Percentiles rank a stretch among this genome's conserved stretches.
These are phyloP conservation scores for Andrena trimmerana DNA, from an alignment of 2,888 invertebrate species.

Conservation along the genomic window DNA sequence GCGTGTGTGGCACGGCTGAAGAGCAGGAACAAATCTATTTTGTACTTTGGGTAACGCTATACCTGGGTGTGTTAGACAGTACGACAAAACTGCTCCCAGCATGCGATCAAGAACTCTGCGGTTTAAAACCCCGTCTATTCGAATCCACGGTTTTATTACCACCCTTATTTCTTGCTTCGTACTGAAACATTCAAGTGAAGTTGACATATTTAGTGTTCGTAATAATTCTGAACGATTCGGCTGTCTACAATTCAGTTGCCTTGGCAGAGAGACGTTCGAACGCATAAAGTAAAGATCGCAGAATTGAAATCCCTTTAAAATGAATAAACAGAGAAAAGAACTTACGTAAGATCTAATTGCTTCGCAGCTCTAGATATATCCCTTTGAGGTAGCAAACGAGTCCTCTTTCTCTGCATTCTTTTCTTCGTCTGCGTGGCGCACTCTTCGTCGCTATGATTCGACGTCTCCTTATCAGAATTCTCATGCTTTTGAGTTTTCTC, in stretches of 20 bases:
- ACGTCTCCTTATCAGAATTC: constrained; percentile 38
- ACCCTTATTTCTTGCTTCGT: constrained; percentile 82
- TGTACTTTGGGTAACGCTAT: constrained; percentile 86
- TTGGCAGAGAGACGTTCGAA: neutral
- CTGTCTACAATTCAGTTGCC: neutral
- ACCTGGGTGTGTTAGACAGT: constrained; percentile 89
- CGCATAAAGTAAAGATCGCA: neutral
- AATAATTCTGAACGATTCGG: neutral
- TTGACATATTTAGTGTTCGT: neutral
- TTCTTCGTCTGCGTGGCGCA: constrained; percentile 37
- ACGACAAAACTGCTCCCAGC: constrained; percentile 89
- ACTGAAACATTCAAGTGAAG: constrained; percentile 68
- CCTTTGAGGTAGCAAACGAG: constrained; percentile 76
- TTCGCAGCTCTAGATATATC: constrained; percentile 79
- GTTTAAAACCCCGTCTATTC: constrained; percentile 91
- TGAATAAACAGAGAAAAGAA: neutral
- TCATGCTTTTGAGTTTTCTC: constrained; percentile 4
- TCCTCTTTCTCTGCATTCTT: constrained; percentile 75
- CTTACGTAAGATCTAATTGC: constrained; percentile 80
- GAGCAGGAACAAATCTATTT: constrained; percentile 87
- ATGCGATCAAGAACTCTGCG: constrained; percentile 89
- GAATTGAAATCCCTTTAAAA: too few relatives aligned
- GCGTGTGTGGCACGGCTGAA: constrained; percentile 89
- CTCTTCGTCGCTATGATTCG: constrained; percentile 56
- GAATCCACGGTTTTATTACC: constrained; percentile 90